These are phyloP conservation scores for Auanema freiburgensis DNA, from an alignment of 2,888 invertebrate species.

Conservation along the genomic window DNA sequence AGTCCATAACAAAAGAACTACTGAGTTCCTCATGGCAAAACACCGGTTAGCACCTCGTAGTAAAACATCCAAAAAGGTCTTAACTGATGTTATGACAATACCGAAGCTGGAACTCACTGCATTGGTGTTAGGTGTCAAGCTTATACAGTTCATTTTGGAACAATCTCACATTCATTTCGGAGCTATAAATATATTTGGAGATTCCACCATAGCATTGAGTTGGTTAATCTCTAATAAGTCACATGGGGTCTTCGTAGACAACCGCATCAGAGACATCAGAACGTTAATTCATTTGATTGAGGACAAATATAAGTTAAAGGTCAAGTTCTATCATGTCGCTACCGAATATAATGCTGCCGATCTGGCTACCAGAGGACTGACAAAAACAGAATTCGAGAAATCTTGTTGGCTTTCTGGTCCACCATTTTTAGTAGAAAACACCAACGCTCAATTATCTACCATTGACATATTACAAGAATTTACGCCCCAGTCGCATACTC, in stretches of 20 bases:
- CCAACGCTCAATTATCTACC: background rate
- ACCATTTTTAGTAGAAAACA: background rate
- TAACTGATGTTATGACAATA: background rate
- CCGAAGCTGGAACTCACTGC: constrained; percentile 6
- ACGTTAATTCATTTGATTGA: background rate
- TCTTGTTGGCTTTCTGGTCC: constrained; percentile 7
- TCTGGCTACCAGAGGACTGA: constrained; percentile 8
- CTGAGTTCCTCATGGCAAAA: background rate
- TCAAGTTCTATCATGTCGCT: background rate
- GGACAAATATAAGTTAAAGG: background rate
- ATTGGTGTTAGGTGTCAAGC: background rate
- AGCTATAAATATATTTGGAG: background rate
- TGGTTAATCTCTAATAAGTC: background rate
- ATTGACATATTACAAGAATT: no score
- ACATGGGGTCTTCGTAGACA: background rate
- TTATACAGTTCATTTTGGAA: background rate
- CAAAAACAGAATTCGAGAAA: background rate
- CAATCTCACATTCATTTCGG: background rate
- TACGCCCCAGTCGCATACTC: no score
- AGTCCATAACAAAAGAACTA: background rate
- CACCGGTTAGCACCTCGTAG: background rate
- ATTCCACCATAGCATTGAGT: background rate
- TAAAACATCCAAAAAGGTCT: background rate
- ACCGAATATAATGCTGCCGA: constrained; percentile 11
- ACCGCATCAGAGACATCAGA: constrained; percentile 5